Evolutionary conservation across 1,140 invertebrate species (phyloP).

Genomic region (Drosophila miranda): DNA sequence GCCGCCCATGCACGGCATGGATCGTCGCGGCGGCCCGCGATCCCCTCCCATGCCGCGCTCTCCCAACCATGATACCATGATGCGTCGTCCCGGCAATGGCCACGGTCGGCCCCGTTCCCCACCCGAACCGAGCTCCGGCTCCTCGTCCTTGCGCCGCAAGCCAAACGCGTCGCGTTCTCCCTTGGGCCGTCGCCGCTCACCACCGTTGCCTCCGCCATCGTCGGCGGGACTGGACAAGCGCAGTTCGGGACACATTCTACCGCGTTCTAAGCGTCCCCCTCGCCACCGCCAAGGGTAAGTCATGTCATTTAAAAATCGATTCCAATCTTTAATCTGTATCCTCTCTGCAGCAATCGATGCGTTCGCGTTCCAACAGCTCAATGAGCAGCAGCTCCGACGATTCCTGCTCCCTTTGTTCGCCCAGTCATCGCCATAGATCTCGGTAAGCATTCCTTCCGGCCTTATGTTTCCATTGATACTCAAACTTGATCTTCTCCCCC

Average conservation of each 20-base stretch:
- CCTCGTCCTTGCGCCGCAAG: constrained; percentile 68
- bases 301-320: background rate
- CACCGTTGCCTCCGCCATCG: constrained; percentile 55
- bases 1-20: constrained; percentile 59
- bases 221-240: constrained; percentile 59
- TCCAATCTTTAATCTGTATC: background rate
- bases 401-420: constrained; percentile 89
- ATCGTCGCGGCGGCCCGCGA: constrained; percentile 66
- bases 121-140: constrained; percentile 63
- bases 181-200: constrained; percentile 66
- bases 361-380: constrained; percentile 86
- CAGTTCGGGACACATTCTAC: constrained; percentile 67
- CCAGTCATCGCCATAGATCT: constrained; percentile 79
- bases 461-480: too few species aligned
- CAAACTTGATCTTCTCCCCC: constrained; percentile 46
- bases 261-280: constrained; percentile 82
- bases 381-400: constrained; percentile 91
- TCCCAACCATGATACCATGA: constrained; percentile 60
- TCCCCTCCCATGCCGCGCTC: constrained; percentile 74
- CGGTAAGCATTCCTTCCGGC: constrained; percentile 49
- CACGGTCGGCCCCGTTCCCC: constrained; percentile 75
- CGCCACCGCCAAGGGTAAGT: constrained; percentile 81
- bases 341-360: constrained; percentile 64
- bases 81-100: constrained; percentile 67
- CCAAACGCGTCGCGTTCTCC: constrained; percentile 77